These are phyloP conservation scores for Malacoctenus gilli DNA, from an alignment of 2,797 vertebrate species.

Conservation along the genomic window DNA sequence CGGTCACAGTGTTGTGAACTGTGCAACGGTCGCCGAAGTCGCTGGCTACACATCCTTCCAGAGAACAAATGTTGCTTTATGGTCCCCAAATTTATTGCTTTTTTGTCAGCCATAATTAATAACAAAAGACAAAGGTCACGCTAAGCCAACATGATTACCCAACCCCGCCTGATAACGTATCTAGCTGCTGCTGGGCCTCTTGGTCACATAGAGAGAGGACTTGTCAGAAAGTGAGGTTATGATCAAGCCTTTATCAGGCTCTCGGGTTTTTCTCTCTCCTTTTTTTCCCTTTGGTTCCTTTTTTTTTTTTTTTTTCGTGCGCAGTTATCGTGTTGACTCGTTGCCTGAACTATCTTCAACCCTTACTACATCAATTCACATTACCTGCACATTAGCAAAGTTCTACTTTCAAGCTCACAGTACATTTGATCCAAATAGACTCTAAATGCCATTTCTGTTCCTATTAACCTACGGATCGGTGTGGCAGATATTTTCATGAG, in stretches of 20 bases:
- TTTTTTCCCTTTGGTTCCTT: neutral
- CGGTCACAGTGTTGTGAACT: constrained; percentile 9
- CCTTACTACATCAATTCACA: constrained; percentile 99
- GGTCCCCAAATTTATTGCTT: constrained; percentile 64
- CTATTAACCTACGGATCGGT: constrained; percentile 99
- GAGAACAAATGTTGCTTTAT: constrained; percentile 37
- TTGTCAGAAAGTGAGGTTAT: constrained; percentile 40
- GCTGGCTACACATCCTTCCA: constrained; percentile 26
- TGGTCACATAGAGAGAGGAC: constrained; percentile 42
- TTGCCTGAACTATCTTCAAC: constrained; percentile 89
- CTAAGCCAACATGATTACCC: constrained; percentile 71
- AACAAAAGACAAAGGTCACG: constrained; percentile 76
- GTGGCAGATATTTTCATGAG: constrained; percentile 98
- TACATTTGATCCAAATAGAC: constrained; percentile 99
- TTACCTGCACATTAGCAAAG: constrained; percentile 99
- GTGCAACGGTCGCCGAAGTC: constrained; percentile 27
- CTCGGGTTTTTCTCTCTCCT: neutral
- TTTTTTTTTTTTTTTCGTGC: constrained; percentile 14
- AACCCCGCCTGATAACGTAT: constrained; percentile 72
- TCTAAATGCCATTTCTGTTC: constrained; percentile 99
- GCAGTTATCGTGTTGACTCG: constrained; percentile 62
- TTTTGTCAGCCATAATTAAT: constrained; percentile 78
- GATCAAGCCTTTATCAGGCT: constrained; percentile 43
- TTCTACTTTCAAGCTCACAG: constrained; percentile 97
- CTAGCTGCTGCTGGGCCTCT: constrained; percentile 52